phyloP scores from a whole-genome alignment of 2,888 invertebrate species.

The Pogonocherus hispidulus region DNA sequence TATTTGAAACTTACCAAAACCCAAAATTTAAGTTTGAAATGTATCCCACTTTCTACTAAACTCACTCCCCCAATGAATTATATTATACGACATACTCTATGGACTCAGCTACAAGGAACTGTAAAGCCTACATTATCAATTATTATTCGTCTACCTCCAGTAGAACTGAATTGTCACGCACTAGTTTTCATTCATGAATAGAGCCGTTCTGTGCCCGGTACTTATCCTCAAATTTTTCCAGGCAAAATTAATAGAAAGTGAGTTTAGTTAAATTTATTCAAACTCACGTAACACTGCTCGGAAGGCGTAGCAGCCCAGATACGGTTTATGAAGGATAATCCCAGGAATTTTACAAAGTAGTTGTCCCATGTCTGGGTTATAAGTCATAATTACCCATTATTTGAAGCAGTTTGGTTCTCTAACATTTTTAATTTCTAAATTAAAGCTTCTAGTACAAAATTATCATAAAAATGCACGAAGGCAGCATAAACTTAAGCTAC shows the following conservation, averaged over 20 bases:
- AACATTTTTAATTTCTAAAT: too few species aligned
- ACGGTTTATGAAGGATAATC: background rate
- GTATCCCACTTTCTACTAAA: too few species aligned
- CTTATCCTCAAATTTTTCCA: background rate
- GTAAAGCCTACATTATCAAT: too few species aligned
- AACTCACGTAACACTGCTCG: constrained; percentile 3
- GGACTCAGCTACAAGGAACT: too few species aligned
- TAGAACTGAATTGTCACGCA: constrained; percentile 3
- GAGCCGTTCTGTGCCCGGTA: background rate
- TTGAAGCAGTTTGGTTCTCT: constrained; percentile 8
- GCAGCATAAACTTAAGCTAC: too few species aligned
- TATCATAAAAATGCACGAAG: too few species aligned
- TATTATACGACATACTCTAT: too few species aligned
- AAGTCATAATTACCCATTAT: too few species aligned
- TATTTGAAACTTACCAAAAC: too few species aligned
- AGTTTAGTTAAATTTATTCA: constrained; percentile 3
- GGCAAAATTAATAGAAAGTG: background rate
- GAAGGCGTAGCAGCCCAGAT: background rate
- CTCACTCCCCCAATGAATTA: too few species aligned
- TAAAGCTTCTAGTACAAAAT: too few species aligned
- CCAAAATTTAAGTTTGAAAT: too few species aligned
- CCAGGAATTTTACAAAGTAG: background rate
- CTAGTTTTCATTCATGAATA: background rate
- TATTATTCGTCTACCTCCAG: background rate
- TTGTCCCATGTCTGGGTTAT: background rate